These are phyloP conservation scores for Probosciger aterrimus DNA, from an alignment of 2,113 vertebrate genomes.

Conservation along the genomic window DNA sequence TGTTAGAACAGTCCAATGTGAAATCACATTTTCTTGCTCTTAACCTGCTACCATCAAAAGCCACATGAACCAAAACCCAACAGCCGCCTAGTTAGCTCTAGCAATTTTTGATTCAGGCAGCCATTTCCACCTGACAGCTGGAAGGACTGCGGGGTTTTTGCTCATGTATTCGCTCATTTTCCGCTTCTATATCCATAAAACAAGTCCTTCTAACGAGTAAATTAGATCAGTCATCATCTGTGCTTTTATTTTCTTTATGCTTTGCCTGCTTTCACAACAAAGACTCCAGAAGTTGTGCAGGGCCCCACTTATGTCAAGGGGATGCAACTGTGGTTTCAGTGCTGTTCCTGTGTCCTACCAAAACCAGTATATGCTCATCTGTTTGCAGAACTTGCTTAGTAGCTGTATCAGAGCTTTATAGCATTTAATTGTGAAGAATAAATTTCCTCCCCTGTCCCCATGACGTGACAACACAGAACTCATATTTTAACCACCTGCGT, in stretches of 20 bases:
- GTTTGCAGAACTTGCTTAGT: not conserved
- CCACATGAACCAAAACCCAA: not conserved
- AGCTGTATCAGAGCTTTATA: not conserved
- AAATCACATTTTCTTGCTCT: not conserved
- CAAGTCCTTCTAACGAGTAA: not conserved
- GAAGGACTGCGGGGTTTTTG: not conserved
- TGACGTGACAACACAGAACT: not conserved
- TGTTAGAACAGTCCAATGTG: not conserved
- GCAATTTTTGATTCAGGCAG: not conserved
- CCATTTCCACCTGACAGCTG: not conserved
- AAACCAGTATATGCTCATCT: not conserved
- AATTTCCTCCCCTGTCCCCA: not conserved
- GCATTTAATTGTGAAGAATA: not conserved
- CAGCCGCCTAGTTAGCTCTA: not conserved
- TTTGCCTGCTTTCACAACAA: not conserved
- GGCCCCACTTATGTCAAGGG: not conserved
- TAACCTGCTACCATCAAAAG: not conserved
- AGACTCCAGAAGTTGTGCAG: not conserved
- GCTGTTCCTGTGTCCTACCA: not conserved
- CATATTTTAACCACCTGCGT: not conserved
- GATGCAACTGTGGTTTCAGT: not conserved
- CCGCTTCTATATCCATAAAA: not conserved
- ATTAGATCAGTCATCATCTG: not conserved
- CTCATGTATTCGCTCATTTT: not conserved
- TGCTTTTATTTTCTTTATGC: not conserved